Base-by-base conservation (phyloP, 2,797 vertebrate genomes). In the Anabacerthia variegaticeps region DNA sequence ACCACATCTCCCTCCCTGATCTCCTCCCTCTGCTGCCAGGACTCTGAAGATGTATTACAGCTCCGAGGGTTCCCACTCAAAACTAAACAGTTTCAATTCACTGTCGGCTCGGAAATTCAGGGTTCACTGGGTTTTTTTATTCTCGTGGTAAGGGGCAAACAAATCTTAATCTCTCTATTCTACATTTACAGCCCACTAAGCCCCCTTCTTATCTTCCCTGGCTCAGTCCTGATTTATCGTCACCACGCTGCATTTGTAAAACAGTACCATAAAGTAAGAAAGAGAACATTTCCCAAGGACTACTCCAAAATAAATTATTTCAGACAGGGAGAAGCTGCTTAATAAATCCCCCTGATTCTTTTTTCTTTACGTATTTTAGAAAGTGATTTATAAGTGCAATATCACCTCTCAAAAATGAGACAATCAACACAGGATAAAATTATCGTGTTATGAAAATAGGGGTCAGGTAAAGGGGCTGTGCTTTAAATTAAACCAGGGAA, bases 381-480 rank as follows among this genome's bases (percentile, higher is more conserved):
- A 97, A 97, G 96, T 98, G 98, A 98, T 98, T 98, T 98, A 98
- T 98, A 98, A 96, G 96, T 96, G 97, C 95, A 98, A 98, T 98
- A 97, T 97, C 97, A 96, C 95, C 88, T 96, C 96, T 97, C 97
- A 97, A 97, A 97, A 98, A 98, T 97, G 98, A 98, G 97, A 97
- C 97, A 98, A 98, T 98, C 98, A 98, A 98, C 97, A 96, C 30
- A 78, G 96, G 97, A 97, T 96, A 97, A 98, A 98, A 98, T 97
- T 97, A 98, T 96, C 83, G 28, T 97, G 97, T 98, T 98, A 98
- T 97, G 98, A 98, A 98, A 98, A 98, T 97, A 98, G 97, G 97
- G 98, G 98, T 98, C 98, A 98, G 96, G 96, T 73, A 88, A 95
- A 97, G 96, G 95, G 96, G 89, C 95, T 87, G 91, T n/a, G 75